Conservation (phyloP, 1,140 invertebrate species). For the Lepidotrigona ventralis region DNA sequence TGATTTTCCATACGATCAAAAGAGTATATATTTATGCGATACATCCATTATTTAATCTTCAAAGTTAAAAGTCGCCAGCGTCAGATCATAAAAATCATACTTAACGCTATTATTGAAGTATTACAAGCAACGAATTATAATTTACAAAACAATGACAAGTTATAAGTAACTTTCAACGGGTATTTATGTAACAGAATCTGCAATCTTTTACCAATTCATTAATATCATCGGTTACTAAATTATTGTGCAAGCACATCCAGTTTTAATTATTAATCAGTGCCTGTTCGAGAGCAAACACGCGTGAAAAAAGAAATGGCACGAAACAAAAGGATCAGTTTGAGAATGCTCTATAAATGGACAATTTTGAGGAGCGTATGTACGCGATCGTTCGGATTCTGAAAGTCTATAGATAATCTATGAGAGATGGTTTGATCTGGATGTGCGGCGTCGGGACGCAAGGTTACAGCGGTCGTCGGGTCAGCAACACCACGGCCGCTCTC, state of each 20-base stretch:
- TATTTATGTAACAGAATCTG: not conserved
- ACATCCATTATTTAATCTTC: not conserved
- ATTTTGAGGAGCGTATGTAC: not conserved
- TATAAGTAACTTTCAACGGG: not conserved
- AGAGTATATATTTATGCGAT: too few relatives aligned
- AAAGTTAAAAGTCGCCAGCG: not conserved
- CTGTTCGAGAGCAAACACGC: not conserved
- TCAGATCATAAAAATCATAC: too few relatives aligned
- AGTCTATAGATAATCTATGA: conserved; percentile 56
- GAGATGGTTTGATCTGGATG: conserved; percentile 67
- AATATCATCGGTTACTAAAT: not conserved
- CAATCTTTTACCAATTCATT: not conserved
- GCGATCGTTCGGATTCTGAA: conserved; percentile 24
- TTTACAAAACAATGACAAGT: not conserved
- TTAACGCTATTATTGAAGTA: too few relatives aligned
- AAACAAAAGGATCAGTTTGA: not conserved
- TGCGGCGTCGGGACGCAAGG: conserved; percentile 71
- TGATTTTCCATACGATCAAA: not conserved
- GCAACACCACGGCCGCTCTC: conserved; percentile 76
- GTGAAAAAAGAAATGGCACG: not conserved
- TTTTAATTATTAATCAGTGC: not conserved
- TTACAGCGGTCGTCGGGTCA: conserved; percentile 79
- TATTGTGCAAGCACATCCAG: not conserved
- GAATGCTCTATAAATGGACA: not conserved
- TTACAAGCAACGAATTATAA: too few relatives aligned